Evolutionary conservation across 2,113 vertebrate genomes (phyloP).

Genomic region (Micronycteris hirsuta): DNA sequence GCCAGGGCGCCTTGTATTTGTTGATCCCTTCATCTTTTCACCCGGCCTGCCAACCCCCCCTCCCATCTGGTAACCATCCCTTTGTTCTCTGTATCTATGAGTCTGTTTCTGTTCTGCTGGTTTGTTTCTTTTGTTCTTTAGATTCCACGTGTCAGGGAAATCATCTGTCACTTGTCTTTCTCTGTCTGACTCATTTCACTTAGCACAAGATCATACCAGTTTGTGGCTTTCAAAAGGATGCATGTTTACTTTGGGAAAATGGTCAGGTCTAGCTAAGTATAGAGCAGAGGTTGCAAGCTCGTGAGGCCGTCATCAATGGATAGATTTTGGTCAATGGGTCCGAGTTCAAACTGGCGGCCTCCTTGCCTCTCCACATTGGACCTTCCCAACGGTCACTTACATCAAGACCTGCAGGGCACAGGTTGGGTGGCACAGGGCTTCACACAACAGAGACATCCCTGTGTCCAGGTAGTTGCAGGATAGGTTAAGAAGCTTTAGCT

Average conservation of each 20-base stretch:
- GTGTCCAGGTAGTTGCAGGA: neutral
- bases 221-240: neutral
- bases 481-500: neutral
- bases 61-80: neutral
- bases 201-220: no score
- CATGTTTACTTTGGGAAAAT: neutral
- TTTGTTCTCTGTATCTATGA: neutral
- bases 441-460: neutral
- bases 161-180: neutral
- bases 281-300: neutral
- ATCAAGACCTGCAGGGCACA: neutral
- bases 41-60: neutral
- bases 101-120: neutral
- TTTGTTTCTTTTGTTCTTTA: neutral
- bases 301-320: no score
- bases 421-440: neutral
- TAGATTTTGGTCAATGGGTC: neutral
- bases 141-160: neutral
- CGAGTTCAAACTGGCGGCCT: accelerated
- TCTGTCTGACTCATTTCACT: neutral
- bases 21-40: neutral
- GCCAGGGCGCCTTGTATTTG: neutral
- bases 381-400: neutral
- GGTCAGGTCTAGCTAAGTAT: neutral
- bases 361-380: accelerated